Conservation (phyloP, 2,888 invertebrate species). For the Harpalus rufipes region DNA sequence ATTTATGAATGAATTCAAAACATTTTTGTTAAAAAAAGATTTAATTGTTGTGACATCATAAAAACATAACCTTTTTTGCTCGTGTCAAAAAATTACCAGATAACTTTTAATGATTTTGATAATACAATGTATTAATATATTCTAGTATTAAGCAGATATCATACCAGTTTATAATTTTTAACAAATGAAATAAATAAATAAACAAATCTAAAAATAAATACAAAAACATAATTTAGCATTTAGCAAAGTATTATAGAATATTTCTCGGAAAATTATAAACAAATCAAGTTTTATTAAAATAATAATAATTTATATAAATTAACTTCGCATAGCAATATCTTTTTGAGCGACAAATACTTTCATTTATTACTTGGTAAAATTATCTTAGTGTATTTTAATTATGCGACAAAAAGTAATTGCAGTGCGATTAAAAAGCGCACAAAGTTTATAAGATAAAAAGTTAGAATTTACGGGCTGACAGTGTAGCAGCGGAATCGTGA, state of each 20-base stretch:
- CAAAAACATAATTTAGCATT: not conserved
- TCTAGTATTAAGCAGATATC: not conserved
- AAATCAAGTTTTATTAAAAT: not conserved
- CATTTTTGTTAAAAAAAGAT: not conserved
- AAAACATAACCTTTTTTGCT: not conserved
- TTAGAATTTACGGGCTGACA: conserved; percentile 29
- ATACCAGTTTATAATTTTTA: not conserved
- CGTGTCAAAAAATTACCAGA: not conserved
- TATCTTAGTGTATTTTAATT: conserved; percentile 45
- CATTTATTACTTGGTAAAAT: conserved; percentile 37
- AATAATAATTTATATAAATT: conserved; percentile 35
- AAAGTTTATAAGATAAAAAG: conserved; percentile 48
- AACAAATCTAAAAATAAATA: not conserved
- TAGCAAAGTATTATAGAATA: too few species aligned
- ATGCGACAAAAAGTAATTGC: conserved; percentile 46
- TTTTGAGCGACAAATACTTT: conserved; percentile 51
- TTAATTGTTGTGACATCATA: not conserved
- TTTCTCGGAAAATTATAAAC: too few species aligned
- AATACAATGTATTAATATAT: not conserved
- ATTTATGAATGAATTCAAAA: not conserved
- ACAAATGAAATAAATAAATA: not conserved
- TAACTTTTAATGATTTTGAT: conserved; percentile 2
- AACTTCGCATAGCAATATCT: conserved; percentile 18
- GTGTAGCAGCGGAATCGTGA: conserved; percentile 28
- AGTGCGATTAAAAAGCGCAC: conserved; percentile 33